Percentiles rank a stretch among this genome's conserved stretches.
These are phyloP conservation scores for Lasioglossum leucozonium DNA, from an alignment of 2,888 invertebrate species.

Conservation along the genomic window DNA sequence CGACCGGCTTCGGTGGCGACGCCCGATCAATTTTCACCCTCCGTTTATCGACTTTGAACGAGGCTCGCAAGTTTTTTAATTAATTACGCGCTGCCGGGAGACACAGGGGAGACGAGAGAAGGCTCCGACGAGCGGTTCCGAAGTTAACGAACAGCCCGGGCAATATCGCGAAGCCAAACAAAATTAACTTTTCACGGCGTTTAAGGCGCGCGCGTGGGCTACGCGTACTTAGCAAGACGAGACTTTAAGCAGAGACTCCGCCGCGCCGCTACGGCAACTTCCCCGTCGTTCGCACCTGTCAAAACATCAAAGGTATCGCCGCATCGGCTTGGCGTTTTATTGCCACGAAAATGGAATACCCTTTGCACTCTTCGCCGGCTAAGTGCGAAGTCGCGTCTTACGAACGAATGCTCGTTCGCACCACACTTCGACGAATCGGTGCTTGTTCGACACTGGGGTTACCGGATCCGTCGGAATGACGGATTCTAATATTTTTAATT, in stretches of 20 bases:
- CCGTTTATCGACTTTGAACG: slow-evolving; percentile 34
- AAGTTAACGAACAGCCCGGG: slow-evolving; percentile 46
- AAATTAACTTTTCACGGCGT: slow-evolving; percentile 53
- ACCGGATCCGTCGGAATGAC: too few species aligned
- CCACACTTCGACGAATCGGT: too few species aligned
- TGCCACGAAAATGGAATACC: not conserved
- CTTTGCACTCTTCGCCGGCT: not conserved
- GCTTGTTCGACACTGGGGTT: too few species aligned
- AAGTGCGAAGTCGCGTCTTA: not conserved
- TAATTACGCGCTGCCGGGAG: slow-evolving; percentile 45
- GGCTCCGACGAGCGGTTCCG: not conserved
- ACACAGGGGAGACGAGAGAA: slow-evolving; percentile 11
- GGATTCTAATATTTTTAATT: too few species aligned
- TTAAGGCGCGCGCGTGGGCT: slow-evolving; percentile 19
- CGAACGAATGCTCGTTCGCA: too few species aligned
- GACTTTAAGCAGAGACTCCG: slow-evolving; percentile 57
- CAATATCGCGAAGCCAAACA: slow-evolving; percentile 57
- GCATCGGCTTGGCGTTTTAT: slow-evolving; percentile 27
- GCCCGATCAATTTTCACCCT: slow-evolving; percentile 47
- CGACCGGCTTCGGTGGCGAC: not conserved
- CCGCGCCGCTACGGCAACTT: slow-evolving; percentile 13
- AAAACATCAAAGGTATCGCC: slow-evolving; percentile 60
- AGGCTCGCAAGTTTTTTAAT: slow-evolving; percentile 43
- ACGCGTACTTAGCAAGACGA: slow-evolving; percentile 27
- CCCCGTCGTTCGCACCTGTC: slow-evolving; percentile 54